These are phyloP conservation scores for Allobates femoralis DNA, from an alignment of 2,797 vertebrate species.

Conservation along the genomic window DNA sequence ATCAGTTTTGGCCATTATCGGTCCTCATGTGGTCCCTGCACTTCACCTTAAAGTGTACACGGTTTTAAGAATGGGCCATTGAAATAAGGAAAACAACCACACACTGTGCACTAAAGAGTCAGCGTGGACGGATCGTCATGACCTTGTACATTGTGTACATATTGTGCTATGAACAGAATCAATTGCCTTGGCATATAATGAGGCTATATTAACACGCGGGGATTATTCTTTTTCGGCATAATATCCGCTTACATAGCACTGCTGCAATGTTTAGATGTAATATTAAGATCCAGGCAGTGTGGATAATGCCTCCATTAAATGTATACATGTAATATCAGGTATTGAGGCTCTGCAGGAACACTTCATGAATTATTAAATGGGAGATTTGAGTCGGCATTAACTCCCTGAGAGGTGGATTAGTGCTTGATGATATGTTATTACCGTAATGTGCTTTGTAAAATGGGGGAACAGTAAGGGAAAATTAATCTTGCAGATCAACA, in stretches of 20 bases:
- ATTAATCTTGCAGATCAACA: slow-evolving; percentile 52
- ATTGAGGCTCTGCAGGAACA: slow-evolving; percentile 35
- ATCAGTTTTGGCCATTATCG: slow-evolving; percentile 8
- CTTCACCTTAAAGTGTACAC: slow-evolving; percentile 14
- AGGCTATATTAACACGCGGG: not conserved
- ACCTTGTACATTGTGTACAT: not conserved
- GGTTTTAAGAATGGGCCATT: not conserved
- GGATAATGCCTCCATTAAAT: slow-evolving; percentile 51
- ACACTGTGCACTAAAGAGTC: not conserved
- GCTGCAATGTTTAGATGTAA: not conserved
- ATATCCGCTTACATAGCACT: not conserved
- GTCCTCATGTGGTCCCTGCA: not conserved
- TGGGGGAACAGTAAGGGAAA: slow-evolving; percentile 46
- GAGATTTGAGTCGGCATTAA: slow-evolving; percentile 54
- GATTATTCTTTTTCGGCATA: not conserved
- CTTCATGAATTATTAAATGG: slow-evolving; percentile 59
- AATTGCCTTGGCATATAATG: not conserved
- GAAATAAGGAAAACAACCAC: not conserved
- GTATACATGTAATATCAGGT: slow-evolving; percentile 54
- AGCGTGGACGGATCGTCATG: not conserved
- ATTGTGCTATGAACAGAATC: not conserved
- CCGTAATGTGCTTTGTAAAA: slow-evolving; percentile 59
- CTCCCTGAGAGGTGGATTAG: slow-evolving; percentile 60
- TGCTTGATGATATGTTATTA: slow-evolving; percentile 59
- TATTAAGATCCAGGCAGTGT: slow-evolving; percentile 17